phyloP scores from a whole-genome alignment of 2,888 invertebrate species.

The Lithophane leautieri region DNA sequence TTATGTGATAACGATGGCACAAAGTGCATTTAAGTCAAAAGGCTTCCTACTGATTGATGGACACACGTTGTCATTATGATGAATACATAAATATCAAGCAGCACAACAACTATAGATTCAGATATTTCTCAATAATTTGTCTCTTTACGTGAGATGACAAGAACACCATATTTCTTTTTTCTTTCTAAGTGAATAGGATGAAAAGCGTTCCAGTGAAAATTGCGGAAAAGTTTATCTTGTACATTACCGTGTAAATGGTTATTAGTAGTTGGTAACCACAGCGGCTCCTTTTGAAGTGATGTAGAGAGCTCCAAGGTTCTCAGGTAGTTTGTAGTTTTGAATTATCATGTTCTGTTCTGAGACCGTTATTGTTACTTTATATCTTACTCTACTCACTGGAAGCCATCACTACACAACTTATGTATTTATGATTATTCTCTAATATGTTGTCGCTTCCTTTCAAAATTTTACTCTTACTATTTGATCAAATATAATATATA shows the following conservation, averaged over 20 bases:
- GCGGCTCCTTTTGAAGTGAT: conserved; percentile 41
- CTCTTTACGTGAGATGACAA: background rate
- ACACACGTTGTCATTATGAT: background rate
- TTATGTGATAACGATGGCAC: background rate
- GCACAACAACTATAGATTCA: background rate
- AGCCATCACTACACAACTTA: too few relatives aligned
- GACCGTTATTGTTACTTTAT: conserved; percentile 13
- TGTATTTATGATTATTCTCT: too few relatives aligned
- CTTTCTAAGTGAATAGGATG: conserved; percentile 13
- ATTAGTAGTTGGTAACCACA: conserved; percentile 46
- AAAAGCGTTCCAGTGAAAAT: conserved; percentile 24
- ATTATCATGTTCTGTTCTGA: conserved; percentile 38
- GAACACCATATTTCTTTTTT: conserved; percentile 12
- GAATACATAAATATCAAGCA: background rate
- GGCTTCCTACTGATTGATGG: background rate
- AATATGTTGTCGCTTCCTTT: too few relatives aligned
- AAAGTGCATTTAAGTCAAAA: background rate
- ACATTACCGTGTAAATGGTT: conserved; percentile 44
- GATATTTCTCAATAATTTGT: background rate
- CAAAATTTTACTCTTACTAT: too few relatives aligned
- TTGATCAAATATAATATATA: too few relatives aligned
- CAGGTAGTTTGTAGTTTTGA: conserved; percentile 47
- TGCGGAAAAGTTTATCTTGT: conserved; percentile 27
- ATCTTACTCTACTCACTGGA: background rate
- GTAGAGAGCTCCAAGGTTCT: conserved; percentile 40